These are phyloP conservation scores for Machimus rusticus DNA, from an alignment of 2,888 invertebrate genomes.

Conservation along the genomic window DNA sequence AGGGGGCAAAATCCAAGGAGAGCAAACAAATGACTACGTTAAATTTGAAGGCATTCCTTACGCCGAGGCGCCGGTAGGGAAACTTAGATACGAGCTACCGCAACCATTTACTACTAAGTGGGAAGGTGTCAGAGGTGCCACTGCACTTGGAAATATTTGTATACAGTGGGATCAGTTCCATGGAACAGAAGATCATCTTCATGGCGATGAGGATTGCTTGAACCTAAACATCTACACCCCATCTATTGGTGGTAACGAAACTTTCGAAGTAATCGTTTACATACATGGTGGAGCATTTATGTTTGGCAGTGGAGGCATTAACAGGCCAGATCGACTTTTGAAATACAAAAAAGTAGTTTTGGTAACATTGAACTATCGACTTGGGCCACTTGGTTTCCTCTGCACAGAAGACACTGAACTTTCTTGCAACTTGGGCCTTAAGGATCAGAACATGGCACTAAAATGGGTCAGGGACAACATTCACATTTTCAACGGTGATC, in stretches of 20 bases:
- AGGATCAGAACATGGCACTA: slow-evolving; percentile 76
- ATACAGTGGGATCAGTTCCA: slow-evolving; percentile 64
- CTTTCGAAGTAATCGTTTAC: slow-evolving; percentile 70
- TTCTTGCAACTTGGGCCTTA: slow-evolving; percentile 77
- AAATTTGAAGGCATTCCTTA: slow-evolving; percentile 74
- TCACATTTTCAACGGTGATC: slow-evolving; percentile 75
- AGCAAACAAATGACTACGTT: slow-evolving; percentile 60
- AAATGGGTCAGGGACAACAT: slow-evolving; percentile 76
- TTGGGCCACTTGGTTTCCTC: slow-evolving; percentile 77
- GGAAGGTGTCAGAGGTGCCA: slow-evolving; percentile 64
- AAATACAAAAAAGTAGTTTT: slow-evolving; percentile 70
- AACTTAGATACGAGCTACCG: slow-evolving; percentile 67
- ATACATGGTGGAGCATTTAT: slow-evolving; percentile 77
- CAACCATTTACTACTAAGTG: slow-evolving; percentile 51
- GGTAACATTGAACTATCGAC: slow-evolving; percentile 74
- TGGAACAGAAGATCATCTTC: slow-evolving; percentile 60
- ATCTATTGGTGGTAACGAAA: slow-evolving; percentile 56
- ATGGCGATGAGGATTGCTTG: slow-evolving; percentile 75
- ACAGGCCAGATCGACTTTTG: slow-evolving; percentile 69
- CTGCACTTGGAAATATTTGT: slow-evolving; percentile 67
- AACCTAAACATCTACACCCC: slow-evolving; percentile 72
- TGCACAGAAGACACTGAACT: slow-evolving; percentile 75
- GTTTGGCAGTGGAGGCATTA: slow-evolving; percentile 68
- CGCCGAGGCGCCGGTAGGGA: slow-evolving; percentile 71
- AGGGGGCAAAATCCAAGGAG: slow-evolving; percentile 55